phyloP scores from a whole-genome alignment of 1,140 invertebrate genomes.

The Papilio xuthus region DNA sequence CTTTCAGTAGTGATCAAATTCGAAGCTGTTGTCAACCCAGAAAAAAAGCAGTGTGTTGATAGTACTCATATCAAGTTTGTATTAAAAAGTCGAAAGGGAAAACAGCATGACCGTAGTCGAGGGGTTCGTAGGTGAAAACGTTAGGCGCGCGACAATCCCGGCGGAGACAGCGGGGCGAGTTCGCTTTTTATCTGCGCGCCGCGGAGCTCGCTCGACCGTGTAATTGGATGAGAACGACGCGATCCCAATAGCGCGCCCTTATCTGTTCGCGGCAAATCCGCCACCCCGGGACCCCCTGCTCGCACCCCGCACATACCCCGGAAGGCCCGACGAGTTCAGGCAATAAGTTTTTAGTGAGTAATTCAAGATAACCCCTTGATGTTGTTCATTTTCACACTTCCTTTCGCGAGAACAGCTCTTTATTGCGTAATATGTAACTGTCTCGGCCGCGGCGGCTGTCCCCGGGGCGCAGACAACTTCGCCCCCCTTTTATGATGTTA shows the following conservation, averaged over 20 bases:
- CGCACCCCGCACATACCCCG: conserved; percentile 48
- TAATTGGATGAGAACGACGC: conserved; percentile 81
- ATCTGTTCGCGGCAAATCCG: conserved; percentile 79
- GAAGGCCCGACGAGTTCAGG: conserved; percentile 52
- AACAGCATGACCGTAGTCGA: conserved; percentile 44
- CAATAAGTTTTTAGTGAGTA: conserved; percentile 82
- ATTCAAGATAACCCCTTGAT: conserved; percentile 81
- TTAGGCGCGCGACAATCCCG: conserved; percentile 77
- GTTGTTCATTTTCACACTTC: conserved; percentile 82
- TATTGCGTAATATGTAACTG: conserved; percentile 81
- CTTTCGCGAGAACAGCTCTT: conserved; percentile 81
- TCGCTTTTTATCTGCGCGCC: conserved; percentile 73
- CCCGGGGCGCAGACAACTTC: conserved; percentile 75
- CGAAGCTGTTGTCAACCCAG: not conserved
- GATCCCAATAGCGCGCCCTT: conserved; percentile 80
- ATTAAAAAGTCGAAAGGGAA: conserved; percentile 41
- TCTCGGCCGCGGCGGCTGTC: conserved; percentile 74
- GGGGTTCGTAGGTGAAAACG: conserved; percentile 72
- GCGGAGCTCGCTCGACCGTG: conserved; percentile 77
- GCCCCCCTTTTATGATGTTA: conserved; percentile 78
- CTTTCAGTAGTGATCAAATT: not conserved
- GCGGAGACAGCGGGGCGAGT: conserved; percentile 74
- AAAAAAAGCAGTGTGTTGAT: not conserved
- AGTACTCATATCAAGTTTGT: not conserved
- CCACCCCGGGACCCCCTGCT: conserved; percentile 50